These are phyloP conservation scores for Turritopsis rubra DNA, from an alignment of 30 jellyfish, hydroid and myxozoan genomes.

Conservation along the genomic window DNA sequence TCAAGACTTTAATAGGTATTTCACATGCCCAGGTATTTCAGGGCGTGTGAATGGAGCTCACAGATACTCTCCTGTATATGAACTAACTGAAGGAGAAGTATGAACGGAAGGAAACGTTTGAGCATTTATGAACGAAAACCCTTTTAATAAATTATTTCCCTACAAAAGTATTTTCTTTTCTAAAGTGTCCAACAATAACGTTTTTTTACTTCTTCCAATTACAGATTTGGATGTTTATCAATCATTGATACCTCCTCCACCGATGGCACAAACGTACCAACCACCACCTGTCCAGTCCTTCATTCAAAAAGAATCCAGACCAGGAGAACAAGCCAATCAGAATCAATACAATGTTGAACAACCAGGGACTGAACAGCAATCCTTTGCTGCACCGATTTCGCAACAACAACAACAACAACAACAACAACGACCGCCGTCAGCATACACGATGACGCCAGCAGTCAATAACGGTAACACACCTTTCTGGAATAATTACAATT, in stretches of 20 bases:
- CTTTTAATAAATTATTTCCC: too few species aligned
- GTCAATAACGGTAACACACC: background rate
- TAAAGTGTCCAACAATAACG: background rate
- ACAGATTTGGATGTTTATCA: conserved; percentile 13
- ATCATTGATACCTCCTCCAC: conserved; percentile 28
- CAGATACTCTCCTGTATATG: too few species aligned
- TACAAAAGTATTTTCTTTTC: too few species aligned
- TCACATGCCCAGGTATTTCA: too few species aligned
- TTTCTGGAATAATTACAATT: conserved; percentile 2
- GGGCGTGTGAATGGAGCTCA: too few species aligned
- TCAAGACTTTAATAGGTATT: too few species aligned
- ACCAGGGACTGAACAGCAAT: background rate
- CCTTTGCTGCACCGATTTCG: background rate
- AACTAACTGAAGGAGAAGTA: too few species aligned
- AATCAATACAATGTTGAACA: background rate
- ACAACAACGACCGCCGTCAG: conserved; percentile 6
- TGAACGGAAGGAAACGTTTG: too few species aligned
- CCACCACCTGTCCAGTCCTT: conserved; percentile 11
- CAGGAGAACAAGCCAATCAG: background rate
- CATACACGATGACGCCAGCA: background rate
- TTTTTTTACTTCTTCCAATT: background rate
- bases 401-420: conserved; percentile 43
- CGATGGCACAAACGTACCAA: conserved; percentile 7
- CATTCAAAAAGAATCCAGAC: background rate
- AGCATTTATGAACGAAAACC: too few species aligned